These are phyloP conservation scores for Lymantria dispar DNA, from an alignment of 2,888 invertebrate species.

Conservation along the genomic window DNA sequence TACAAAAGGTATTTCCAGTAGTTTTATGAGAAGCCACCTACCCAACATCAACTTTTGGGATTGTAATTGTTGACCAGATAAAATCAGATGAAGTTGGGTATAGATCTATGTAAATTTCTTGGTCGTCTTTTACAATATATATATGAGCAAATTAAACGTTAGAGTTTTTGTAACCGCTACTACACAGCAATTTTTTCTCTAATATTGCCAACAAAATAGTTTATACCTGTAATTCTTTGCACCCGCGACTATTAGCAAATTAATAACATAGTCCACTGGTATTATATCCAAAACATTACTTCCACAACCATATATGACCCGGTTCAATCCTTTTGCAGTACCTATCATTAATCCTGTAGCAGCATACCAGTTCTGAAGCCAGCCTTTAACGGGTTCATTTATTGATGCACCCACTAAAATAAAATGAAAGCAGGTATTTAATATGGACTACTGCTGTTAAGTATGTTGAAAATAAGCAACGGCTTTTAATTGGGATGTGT, in stretches of 20 bases:
- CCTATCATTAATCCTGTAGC: constrained; percentile 84
- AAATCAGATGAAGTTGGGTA: no score
- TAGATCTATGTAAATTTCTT: no score
- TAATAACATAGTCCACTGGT: constrained; percentile 92
- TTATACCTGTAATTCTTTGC: constrained; percentile 10
- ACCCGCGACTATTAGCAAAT: constrained; percentile 90
- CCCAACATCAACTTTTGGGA: no score
- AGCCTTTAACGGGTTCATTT: constrained; percentile 88
- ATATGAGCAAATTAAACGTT: no score
- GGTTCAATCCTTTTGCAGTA: not conserved
- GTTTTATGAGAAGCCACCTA: no score
- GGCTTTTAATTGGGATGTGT: no score
- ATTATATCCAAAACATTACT: constrained; percentile 85
- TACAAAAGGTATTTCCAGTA: no score
- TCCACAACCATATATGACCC: not conserved
- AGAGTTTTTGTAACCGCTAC: no score
- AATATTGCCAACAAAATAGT: no score
- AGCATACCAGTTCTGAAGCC: constrained; percentile 97
- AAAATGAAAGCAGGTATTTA: not conserved
- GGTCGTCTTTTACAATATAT: no score
- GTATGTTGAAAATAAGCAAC: not conserved
- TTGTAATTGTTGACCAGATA: no score
- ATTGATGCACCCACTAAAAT: constrained; percentile 61
- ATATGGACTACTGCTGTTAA: not conserved
- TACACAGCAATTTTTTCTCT: no score